Base-by-base conservation (phyloP, 2,797 vertebrate species). In the Spondyliosoma cantharus region DNA sequence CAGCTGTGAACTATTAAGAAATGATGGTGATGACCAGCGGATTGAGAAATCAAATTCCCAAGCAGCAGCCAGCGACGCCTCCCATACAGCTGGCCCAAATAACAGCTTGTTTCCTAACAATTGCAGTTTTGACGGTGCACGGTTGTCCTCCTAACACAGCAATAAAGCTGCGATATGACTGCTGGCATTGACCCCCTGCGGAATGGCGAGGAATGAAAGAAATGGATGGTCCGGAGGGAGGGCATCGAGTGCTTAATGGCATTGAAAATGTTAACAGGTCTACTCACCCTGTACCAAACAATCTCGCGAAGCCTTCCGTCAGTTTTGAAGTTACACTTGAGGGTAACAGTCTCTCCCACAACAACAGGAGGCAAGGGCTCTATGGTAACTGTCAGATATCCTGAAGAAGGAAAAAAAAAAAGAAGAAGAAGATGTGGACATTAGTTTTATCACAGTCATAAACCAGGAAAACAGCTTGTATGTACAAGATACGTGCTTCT, bases 291-390 rank as follows among this genome's bases (percentile, higher is more conserved):
- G 94, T 99, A 99, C 98, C 98, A 99, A 70, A 99, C 98, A 7
- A 99, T 98, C 91, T 99, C 98, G 29, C 98, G 93, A 94, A 99
- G 97, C 82, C 97, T 95, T 71, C 98, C 98, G 53, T 99, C 98
- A 0, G 98, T 99, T 94, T 98, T 98, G 96, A 99, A 99, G 96
- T 99, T 99, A 88, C 98, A 99, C 96, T 99, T 99, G 86, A 99
- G 93, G 14, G 97, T 99, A 86, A 99, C 98, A 0, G 98, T 97
- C 13, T 99, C 98, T 77, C 98, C 98, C 61, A 97, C 97, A 74
- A 99, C 97, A 82, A 99, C 97, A 1, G 98, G 98, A 0, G 97
- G 97, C 86, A 99, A 95, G 0, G 98, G 98, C 90, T 99, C 98
- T 8, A 99, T 99, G 93, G 96, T 99, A 83, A 99, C 98, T 0